Evolutionary conservation across 2,113 vertebrate species (phyloP), one percentile per base, ranked within the genome.

Genomic region (Heterocephalus glaber): DNA sequence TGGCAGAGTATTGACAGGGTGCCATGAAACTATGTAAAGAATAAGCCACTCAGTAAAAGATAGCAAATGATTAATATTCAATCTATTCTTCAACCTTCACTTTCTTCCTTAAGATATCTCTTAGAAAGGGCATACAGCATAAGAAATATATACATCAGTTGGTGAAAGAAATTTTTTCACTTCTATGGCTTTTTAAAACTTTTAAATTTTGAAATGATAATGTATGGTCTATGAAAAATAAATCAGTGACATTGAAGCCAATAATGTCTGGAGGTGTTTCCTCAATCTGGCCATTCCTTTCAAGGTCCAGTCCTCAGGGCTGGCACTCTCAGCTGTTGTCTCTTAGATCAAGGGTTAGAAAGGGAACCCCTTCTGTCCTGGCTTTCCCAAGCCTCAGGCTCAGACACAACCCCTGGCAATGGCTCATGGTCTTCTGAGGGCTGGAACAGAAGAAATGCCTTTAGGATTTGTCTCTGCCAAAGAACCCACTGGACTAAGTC

Each of bases 51-150:
- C 8, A 33, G 5, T 30, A 66, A 91, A 65, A 35, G 28, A 47
- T 4, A 81, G 58, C 10, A 24, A 5, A 35, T 66, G 63, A 65
- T 61, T 74, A 61, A 65, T 54, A 54, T 49, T 68, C 44, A 89
- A 4, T 76, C 52, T 52, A 26, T 28, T 47, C 22, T 1, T 26
- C n/a, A 65, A 47, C 44, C 24, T 56, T 17, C 4, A 82, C 19
- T 87, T 80, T 24, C 20, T 88, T 94, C 65, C 86, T 93, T 66
- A 68, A 96, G 52, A 70, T 77, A 44, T 83, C 16, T 61, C 30
- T 63, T 33, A 66, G 28, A 66, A 65, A 6, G 5, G 20, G 38
- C 19, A 60, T 2, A 30, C 24, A 28, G 13, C 5, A 70, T 24
- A 79, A 65, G 49, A 90, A 79, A 84, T 80, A 10, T 54, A 10